These are phyloP conservation scores for Epistrophe grossulariae DNA, from an alignment of 2,888 invertebrate species.

Conservation along the genomic window DNA sequence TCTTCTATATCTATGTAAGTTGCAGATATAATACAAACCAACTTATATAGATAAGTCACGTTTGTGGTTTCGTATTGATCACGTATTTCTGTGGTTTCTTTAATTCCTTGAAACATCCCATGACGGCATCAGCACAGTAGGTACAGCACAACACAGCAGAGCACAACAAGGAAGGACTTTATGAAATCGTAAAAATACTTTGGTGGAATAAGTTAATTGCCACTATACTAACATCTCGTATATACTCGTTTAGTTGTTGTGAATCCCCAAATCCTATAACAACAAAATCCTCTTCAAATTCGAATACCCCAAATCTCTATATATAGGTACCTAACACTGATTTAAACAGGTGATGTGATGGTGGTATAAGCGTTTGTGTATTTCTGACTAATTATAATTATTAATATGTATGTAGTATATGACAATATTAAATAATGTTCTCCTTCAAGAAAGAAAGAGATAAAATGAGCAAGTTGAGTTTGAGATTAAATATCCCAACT, in stretches of 20 bases:
- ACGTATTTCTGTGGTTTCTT: constrained; percentile 69
- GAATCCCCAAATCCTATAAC: background rate
- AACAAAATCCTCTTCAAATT: background rate
- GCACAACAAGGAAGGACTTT: constrained; percentile 29
- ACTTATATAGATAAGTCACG: constrained; percentile 69
- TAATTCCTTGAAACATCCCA: constrained; percentile 64
- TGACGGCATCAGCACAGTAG: background rate
- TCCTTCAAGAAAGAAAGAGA: too few relatives aligned
- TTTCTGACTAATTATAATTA: constrained; percentile 20
- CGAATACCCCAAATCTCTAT: background rate
- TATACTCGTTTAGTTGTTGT: background rate
- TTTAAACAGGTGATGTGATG: constrained; percentile 3
- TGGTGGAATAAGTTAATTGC: constrained; percentile 57
- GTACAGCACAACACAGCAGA: background rate
- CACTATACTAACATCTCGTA: background rate
- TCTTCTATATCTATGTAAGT: constrained; percentile 41
- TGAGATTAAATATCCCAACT: too few relatives aligned
- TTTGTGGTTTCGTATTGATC: constrained; percentile 70
- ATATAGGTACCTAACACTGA: background rate
- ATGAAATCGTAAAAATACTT: constrained; percentile 69
- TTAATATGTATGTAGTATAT: background rate
- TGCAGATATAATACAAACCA: constrained; percentile 62
- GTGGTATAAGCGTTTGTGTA: background rate
- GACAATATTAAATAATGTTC: background rate
- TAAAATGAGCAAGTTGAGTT: too few relatives aligned